Evolutionary conservation across 2,113 vertebrate species (phyloP).

Genomic region (Salminus brasiliensis): DNA sequence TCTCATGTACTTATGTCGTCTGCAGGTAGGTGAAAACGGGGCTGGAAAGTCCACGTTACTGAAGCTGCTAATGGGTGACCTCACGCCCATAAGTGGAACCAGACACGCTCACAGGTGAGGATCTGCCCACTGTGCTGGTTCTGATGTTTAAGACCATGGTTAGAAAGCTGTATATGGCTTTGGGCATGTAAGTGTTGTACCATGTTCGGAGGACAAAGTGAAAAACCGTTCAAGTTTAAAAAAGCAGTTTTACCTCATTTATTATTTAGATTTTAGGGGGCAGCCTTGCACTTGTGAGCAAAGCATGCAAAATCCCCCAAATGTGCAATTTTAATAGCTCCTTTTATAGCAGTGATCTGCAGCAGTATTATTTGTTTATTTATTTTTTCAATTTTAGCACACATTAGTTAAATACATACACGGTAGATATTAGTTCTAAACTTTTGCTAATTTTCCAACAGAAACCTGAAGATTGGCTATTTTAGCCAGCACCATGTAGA

Average conservation of each 20-base stretch:
- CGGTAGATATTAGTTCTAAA: neutral
- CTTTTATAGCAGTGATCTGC: neutral
- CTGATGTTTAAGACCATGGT: neutral
- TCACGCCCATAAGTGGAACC: constrained; percentile 85
- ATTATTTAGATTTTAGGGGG: neutral
- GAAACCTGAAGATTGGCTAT: constrained; percentile 96
- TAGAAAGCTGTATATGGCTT: no score
- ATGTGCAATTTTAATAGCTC: neutral
- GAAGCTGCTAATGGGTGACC: constrained; percentile 94
- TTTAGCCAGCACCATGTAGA: constrained; percentile 98
- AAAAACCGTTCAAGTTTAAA: no score
- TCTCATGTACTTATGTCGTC: no score
- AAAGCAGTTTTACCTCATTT: neutral
- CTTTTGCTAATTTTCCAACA: constrained; percentile 59
- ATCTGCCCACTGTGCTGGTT: neutral
- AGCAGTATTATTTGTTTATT: no score
- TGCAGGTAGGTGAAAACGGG: constrained; percentile 94
- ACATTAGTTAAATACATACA: no score
- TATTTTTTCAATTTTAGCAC: no score
- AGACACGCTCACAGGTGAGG: constrained; percentile 90
- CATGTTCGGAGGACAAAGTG: no score
- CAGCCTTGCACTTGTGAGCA: neutral
- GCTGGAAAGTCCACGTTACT: constrained; percentile 95
- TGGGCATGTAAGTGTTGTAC: no score
- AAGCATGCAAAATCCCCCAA: neutral